These are phyloP conservation scores for Oncorhynchus clarkii DNA, from an alignment of 2,113 vertebrate genomes.

Conservation along the genomic window DNA sequence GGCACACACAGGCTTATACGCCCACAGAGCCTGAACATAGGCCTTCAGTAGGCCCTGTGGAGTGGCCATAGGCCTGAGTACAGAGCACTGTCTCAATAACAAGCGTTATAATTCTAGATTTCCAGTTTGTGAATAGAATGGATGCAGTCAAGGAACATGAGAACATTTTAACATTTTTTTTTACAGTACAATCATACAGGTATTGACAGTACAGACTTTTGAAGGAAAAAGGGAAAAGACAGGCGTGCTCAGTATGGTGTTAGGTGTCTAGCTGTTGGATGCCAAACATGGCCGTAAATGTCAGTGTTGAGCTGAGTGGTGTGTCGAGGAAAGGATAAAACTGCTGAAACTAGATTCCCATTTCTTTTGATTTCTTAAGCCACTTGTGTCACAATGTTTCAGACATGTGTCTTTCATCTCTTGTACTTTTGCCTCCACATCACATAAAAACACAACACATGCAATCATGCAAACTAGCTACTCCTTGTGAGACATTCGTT, in stretches of 20 bases:
- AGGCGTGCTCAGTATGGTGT: conserved; percentile 47
- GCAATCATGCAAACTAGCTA: conserved; percentile 64
- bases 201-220: neutral
- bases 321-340: conserved; percentile 58
- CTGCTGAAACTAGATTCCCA: conserved; percentile 73
- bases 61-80: conserved; percentile 16
- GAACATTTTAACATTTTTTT: too few species aligned
- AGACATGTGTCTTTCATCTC: conserved; percentile 60
- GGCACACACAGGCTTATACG: conserved; percentile 39
- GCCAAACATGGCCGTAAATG: conserved; percentile 54
- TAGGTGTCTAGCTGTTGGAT: conserved; percentile 62
- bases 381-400: conserved; percentile 69
- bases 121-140: conserved; percentile 50
- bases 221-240: conserved; percentile 51
- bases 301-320: conserved; percentile 57
- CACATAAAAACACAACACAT: conserved; percentile 65
- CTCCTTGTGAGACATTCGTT: conserved; percentile 69
- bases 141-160: conserved; percentile 21
- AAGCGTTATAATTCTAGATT: too few species aligned
- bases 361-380: conserved; percentile 66
- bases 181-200: too few species aligned
- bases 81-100: too few species aligned
- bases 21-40: conserved; percentile 41
- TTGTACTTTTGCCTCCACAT: conserved; percentile 59
- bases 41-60: conserved; percentile 47